A percentile compares a stretch with the other conserved stretches of the same genome.
These are phyloP conservation scores for Huso huso DNA, from an alignment of 2,797 vertebrate species.

Conservation along the genomic window DNA sequence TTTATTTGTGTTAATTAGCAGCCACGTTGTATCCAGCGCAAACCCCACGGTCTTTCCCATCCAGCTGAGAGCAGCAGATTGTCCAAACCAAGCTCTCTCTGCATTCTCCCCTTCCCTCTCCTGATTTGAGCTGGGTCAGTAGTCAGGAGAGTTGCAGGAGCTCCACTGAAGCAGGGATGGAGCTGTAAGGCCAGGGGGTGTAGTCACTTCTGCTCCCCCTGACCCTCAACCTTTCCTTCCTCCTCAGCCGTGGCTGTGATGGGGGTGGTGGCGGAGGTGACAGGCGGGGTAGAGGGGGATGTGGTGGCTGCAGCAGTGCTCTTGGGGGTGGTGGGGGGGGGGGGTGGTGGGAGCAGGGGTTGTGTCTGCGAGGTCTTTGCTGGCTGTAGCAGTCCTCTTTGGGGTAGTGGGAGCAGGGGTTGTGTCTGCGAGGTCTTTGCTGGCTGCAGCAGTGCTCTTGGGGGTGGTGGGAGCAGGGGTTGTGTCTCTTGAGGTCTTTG, in stretches of 20 bases:
- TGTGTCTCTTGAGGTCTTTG: no score
- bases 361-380: constrained; percentile 31
- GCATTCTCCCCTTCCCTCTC: neutral
- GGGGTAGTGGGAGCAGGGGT: constrained; percentile 23
- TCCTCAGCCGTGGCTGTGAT: constrained; percentile 35
- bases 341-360: neutral
- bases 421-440: no score
- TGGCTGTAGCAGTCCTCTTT: constrained; percentile 25
- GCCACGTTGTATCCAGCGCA: no score
- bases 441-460: no score
- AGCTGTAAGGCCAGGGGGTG: no score
- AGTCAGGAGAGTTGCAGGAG: no score
- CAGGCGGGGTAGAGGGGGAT: constrained; percentile 31
- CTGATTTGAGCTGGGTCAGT: neutral
- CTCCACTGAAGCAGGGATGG: no score
- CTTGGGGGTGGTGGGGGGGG: constrained; percentile 29
- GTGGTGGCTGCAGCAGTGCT: constrained; percentile 15
- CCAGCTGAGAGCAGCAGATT: no score
- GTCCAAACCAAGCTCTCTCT: neutral
- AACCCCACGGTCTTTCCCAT: no score
- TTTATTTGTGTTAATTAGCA: no score
- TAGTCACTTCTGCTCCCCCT: constrained; percentile 17
- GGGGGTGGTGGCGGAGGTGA: constrained; percentile 16
- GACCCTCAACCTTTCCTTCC: constrained; percentile 44
- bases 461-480: no score